Evolutionary conservation across 2,113 vertebrate species (phyloP).

Genomic region (Oryzias javanicus): DNA sequence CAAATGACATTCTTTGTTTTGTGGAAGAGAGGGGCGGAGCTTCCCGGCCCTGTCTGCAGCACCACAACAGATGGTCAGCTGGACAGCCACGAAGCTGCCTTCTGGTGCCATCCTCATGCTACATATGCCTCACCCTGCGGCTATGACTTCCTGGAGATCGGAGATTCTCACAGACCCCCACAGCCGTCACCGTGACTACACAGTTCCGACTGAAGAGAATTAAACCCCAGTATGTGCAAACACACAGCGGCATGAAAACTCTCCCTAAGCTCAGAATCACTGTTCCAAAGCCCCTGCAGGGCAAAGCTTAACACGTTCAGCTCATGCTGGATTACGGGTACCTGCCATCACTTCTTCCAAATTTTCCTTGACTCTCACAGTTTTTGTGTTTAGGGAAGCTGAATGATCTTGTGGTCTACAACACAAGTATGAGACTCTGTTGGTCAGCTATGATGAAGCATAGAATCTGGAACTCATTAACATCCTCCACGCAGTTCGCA

Average conservation of each 20-base stretch:
- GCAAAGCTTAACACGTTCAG: slow-evolving; percentile 14
- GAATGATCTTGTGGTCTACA: background rate
- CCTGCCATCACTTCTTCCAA: background rate
- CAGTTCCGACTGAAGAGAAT: slow-evolving; percentile 34
- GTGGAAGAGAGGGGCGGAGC: slow-evolving; percentile 20
- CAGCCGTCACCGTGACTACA: slow-evolving; percentile 62
- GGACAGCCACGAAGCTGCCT: slow-evolving; percentile 69
- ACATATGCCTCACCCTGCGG: slow-evolving; percentile 76
- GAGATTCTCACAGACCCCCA: slow-evolving; percentile 63
- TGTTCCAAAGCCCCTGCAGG: background rate
- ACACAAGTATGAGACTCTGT: slow-evolving; percentile 32
- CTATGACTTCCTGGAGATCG: slow-evolving; percentile 72
- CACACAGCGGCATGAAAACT: slow-evolving; percentile 19
- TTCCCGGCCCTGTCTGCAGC: slow-evolving; percentile 60
- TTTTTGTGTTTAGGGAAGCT: background rate
- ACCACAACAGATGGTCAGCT: slow-evolving; percentile 74
- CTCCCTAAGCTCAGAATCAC: slow-evolving; percentile 20
- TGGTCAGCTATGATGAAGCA: slow-evolving; percentile 31
- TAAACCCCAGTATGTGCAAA: slow-evolving; percentile 15
- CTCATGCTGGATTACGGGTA: slow-evolving; percentile 6
- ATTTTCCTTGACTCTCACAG: slow-evolving; percentile 32
- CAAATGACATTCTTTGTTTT: slow-evolving; percentile 50
- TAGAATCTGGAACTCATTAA: slow-evolving; percentile 21
- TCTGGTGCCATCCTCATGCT: slow-evolving; percentile 73
- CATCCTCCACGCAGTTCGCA: slow-evolving; percentile 34